Conservation (phyloP, 2,113 vertebrate species). For the Paraplagusia blochii region DNA sequence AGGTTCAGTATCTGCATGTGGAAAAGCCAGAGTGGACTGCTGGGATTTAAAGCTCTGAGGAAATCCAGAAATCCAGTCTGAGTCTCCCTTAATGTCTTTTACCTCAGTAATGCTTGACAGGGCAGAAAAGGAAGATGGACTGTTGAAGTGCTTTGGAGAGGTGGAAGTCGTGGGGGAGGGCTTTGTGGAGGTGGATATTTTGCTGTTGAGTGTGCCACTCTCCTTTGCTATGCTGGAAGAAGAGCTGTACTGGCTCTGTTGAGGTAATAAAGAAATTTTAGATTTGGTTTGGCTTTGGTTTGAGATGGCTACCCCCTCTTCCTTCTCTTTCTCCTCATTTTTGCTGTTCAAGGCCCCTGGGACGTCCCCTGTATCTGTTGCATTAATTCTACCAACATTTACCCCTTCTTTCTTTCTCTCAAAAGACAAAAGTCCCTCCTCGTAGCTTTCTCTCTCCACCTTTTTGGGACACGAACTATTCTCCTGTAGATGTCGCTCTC, state of each 20-base stretch:
- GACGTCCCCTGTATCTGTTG: conserved; percentile 78
- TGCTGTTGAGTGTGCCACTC: conserved; percentile 78
- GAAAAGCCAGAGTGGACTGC: conserved; percentile 70
- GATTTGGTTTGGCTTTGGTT: conserved; percentile 96
- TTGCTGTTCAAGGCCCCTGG: conserved; percentile 70
- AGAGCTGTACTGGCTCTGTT: conserved; percentile 91
- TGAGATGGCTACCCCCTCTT: conserved; percentile 92
- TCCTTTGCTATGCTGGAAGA: conserved; percentile 81
- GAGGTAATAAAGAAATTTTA: conserved; percentile 97
- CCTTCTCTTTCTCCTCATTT: conserved; percentile 64
- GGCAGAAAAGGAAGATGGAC: conserved; percentile 77
- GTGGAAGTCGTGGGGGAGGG: conserved; percentile 60
- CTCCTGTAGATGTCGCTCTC: conserved; percentile 43
- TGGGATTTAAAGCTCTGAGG: conserved; percentile 97
- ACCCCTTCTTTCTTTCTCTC: conserved; percentile 76
- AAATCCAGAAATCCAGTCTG: conserved; percentile 85
- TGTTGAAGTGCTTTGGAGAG: conserved; percentile 82
- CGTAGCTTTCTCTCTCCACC: conserved; percentile 65
- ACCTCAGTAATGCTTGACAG: conserved; percentile 85
- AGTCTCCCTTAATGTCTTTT: conserved; percentile 84
- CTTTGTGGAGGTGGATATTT: conserved; percentile 80
- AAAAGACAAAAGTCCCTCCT: conserved; percentile 59
- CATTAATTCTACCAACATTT: conserved; percentile 80
- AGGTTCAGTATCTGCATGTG: conserved; percentile 71
- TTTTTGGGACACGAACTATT: conserved; percentile 47